phyloP scores from a whole-genome alignment of 2,888 invertebrate species.

The Mythimna impura region DNA sequence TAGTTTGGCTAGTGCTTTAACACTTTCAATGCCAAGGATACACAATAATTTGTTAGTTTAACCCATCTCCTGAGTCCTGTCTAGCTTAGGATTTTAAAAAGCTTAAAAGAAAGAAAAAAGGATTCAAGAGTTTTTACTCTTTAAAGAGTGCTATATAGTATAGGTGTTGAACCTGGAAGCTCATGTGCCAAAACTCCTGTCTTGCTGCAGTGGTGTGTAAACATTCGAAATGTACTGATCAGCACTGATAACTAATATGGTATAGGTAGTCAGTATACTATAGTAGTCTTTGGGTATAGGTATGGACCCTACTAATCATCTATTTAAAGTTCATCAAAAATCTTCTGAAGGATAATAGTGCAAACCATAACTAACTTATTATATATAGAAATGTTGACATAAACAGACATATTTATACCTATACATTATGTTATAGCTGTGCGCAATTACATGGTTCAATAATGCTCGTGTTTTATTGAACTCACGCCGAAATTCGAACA shows the following conservation, averaged over 20 bases:
- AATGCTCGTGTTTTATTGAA: slow-evolving; percentile 19
- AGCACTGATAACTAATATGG: background rate
- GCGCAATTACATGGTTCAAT: background rate
- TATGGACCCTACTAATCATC: background rate
- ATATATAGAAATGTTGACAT: background rate
- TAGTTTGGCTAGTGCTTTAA: background rate
- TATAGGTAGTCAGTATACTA: too few species aligned
- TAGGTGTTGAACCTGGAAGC: too few species aligned
- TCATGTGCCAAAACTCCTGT: background rate
- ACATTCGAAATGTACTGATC: background rate
- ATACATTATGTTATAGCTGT: background rate
- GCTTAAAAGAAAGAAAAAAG: background rate
- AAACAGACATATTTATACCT: background rate
- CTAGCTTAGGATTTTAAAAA: too few species aligned
- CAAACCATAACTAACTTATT: background rate
- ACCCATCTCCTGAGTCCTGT: too few species aligned
- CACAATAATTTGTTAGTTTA: too few species aligned
- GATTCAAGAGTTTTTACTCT: background rate
- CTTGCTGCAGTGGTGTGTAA: background rate
- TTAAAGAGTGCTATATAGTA: background rate
- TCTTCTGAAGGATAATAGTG: background rate
- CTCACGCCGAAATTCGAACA: slow-evolving; percentile 57
- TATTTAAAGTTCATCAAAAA: too few species aligned
- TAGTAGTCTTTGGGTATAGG: too few species aligned
- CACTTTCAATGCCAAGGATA: too few species aligned